Evolutionary conservation across 35 echinoderm and acorn worm genomes (phyloP).

Genomic region (Lytechinus variegatus): DNA sequence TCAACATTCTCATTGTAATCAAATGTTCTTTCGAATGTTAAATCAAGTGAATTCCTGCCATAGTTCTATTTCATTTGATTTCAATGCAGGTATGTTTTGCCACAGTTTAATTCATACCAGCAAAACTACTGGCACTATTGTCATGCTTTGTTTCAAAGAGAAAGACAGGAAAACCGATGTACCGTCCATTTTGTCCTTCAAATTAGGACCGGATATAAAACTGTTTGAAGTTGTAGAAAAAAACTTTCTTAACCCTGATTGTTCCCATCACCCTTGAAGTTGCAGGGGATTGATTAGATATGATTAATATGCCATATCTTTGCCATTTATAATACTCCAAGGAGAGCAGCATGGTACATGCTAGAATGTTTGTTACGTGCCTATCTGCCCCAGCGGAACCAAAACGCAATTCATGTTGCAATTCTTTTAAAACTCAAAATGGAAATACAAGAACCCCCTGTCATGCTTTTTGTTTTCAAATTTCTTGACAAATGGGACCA

Average conservation of each 20-base stretch:
- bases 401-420: not conserved
- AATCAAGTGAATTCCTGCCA: too few relatives aligned
- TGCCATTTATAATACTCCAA: not conserved
- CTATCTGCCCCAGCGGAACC: not conserved
- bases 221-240: too few relatives aligned
- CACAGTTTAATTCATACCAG: too few relatives aligned
- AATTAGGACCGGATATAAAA: too few relatives aligned
- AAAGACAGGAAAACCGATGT: too few relatives aligned
- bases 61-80: too few relatives aligned
- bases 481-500: not conserved
- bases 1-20: too few relatives aligned
- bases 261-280: not conserved
- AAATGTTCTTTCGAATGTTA: too few relatives aligned
- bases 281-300: not conserved
- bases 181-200: too few relatives aligned
- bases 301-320: not conserved
- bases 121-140: too few relatives aligned
- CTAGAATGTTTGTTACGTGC: not conserved
- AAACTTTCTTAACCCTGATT: not conserved
- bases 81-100: too few relatives aligned
- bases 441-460: slow-evolving; percentile 8
- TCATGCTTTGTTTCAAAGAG: too few relatives aligned
- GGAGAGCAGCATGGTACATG: not conserved
- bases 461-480: slow-evolving; percentile 18
- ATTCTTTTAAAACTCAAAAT: not conserved